Base-by-base conservation (phyloP, 2,888 invertebrate species). In the Diabrotica balteata region DNA sequence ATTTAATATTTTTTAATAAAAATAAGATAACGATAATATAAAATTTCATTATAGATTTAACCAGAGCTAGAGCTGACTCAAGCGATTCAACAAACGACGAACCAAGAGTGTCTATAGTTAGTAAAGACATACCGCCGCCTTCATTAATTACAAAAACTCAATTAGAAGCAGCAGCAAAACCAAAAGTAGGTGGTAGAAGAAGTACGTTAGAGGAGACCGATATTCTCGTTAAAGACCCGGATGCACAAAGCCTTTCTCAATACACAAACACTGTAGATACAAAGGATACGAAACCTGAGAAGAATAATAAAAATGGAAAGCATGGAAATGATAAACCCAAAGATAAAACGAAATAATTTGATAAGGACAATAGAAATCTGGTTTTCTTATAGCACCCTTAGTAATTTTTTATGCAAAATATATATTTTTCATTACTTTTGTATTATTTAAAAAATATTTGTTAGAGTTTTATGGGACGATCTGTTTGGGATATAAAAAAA, bases 111-210 rank as follows among this genome's bases (percentile, higher is more conserved):
- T 70, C 70, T 1, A 53, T 67, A 10, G 61, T 58, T 4, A 72
- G 72, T 43, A 72, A 72, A 58, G 72, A 72, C 5, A 53, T 71
- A 8, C 59, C 67, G 5, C 65, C 67, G 2, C 57, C 72, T 1
- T 45, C 49, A 1, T 44, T 72, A 32, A 71, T 72, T n/a, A 72
- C 72, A 11, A 72, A 72, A 42, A 59, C 71, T 11, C 55, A 66
- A 53, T 53, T 71, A 8, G 59, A 71, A 32, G 57, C 60, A 7
- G 59, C 66, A 9, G 68, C 72, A 5, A 70, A 59, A 49, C 64
- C 68, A 1, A 63, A 57, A 11, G 65, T 59, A 8, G 63, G 52
- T 53, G 32, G n/a, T 8, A 59, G 70, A 59, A 52, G 66, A 47
- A 69, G 69, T 46, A 69, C 69, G 0, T 7, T 59, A 7, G 69